Conservation (phyloP, 2,888 invertebrate species). For the Cataglyphis livida region DNA sequence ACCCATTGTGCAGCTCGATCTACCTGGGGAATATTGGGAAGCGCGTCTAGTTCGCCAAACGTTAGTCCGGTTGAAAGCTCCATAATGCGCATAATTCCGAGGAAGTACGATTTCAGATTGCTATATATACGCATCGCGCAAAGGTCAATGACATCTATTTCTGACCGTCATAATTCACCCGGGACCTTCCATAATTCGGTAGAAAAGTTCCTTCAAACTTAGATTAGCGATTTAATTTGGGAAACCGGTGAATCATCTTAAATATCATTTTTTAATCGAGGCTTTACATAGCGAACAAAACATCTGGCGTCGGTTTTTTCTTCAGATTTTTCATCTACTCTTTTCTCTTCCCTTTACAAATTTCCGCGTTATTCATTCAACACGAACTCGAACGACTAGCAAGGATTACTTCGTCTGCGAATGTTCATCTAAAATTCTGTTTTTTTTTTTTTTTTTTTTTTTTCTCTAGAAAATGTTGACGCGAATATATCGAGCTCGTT, state of each 20-base stretch:
- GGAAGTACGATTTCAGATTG: constrained; percentile 71
- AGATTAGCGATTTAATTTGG: constrained; percentile 82
- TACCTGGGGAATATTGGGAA: constrained; percentile 1
- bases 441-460: neutral
- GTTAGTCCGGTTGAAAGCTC: constrained; percentile 17
- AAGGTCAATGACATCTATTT: constrained; percentile 78
- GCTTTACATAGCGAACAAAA: constrained; percentile 66
- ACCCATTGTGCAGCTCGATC: neutral
- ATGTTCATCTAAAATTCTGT: constrained; percentile 34
- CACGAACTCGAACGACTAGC: constrained; percentile 1
- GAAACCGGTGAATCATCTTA: constrained; percentile 77
- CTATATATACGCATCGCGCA: constrained; percentile 51
- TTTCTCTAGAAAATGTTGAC: neutral
- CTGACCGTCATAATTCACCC: constrained; percentile 74
- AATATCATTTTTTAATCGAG: constrained; percentile 79
- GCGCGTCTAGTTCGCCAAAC: constrained; percentile 1
- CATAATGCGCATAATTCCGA: constrained; percentile 59
- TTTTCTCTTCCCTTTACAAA: neutral
- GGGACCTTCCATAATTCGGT: constrained; percentile 46
- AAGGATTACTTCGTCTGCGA: constrained; percentile 29
- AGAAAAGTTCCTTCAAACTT: constrained; percentile 80
- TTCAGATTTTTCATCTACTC: constrained; percentile 13
- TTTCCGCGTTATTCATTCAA: constrained; percentile 42
- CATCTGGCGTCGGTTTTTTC: constrained; percentile 31
- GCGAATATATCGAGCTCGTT: constrained; percentile 17